Evolutionary conservation across 2,888 invertebrate genomes (phyloP).

Genomic region (Reticulitermes lucifugus): DNA sequence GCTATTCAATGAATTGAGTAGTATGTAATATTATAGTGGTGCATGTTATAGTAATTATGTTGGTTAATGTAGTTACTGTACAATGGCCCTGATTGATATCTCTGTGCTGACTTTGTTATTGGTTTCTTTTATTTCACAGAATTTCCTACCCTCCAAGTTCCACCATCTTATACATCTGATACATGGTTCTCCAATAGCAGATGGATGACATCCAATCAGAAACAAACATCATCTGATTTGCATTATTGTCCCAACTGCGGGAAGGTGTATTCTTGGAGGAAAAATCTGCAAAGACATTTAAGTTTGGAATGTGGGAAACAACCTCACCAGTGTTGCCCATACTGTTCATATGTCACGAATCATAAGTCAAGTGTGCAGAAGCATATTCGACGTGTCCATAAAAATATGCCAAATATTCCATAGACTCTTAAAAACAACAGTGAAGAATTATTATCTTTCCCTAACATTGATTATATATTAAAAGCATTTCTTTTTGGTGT

Average conservation of each 20-base stretch:
- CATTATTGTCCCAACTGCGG: constrained; percentile 32
- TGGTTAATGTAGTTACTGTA: too few relatives aligned
- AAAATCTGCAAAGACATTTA: constrained; percentile 58
- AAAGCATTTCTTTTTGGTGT: too few relatives aligned
- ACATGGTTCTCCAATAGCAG: neutral
- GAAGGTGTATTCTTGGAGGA: constrained; percentile 32
- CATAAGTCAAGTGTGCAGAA: constrained; percentile 39
- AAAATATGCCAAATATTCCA: neutral
- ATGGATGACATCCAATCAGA: neutral
- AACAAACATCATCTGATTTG: neutral
- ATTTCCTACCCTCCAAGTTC: neutral
- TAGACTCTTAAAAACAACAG: neutral
- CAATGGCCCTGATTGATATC: neutral
- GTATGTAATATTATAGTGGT: too few relatives aligned
- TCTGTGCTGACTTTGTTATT: neutral
- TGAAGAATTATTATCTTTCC: too few relatives aligned
- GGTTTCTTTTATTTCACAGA: neutral
- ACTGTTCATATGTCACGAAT: constrained; percentile 53
- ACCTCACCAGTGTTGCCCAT: constrained; percentile 57
- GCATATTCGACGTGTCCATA: constrained; percentile 25
- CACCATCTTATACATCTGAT: neutral
- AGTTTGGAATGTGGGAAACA: constrained; percentile 59
- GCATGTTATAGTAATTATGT: too few relatives aligned
- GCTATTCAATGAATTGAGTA: too few relatives aligned
- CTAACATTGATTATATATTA: too few relatives aligned